Percentiles rank a stretch among this genome's conserved stretches.
Evolutionary conservation across 2,113 vertebrate species (phyloP).

Genomic region (Corythornis vintsioides): DNA sequence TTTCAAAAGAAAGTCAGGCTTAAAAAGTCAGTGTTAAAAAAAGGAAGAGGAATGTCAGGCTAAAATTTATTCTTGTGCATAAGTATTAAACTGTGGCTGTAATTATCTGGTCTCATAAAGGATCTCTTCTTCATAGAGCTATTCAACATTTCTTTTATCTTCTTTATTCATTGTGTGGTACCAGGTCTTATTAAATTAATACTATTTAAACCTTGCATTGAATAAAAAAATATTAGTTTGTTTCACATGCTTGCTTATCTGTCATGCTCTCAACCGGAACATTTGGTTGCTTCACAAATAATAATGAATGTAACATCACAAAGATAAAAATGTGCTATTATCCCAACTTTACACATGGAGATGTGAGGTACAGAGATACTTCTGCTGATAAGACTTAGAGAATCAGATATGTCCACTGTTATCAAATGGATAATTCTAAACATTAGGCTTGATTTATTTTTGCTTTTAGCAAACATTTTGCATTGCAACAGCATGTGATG

Average conservation of each 20-base stretch:
- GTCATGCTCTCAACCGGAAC: neutral
- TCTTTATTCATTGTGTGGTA: conserved; percentile 19
- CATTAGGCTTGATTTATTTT: neutral
- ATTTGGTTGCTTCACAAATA: conserved; percentile 18
- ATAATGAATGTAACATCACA: conserved; percentile 29
- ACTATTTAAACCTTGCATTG: conserved; percentile 33
- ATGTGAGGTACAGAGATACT: neutral
- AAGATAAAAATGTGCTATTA: conserved; percentile 12
- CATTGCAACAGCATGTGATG: neutral
- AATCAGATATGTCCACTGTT: neutral
- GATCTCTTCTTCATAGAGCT: conserved; percentile 11
- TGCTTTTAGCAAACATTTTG: neutral
- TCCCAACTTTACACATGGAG: neutral
- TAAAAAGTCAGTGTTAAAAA: neutral
- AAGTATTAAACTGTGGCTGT: conserved; percentile 14
- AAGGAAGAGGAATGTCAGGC: neutral
- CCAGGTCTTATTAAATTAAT: conserved; percentile 40
- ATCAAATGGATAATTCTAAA: conserved; percentile 16
- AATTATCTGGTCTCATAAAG: conserved; percentile 27
- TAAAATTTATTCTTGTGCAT: neutral
- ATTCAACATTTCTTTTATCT: conserved; percentile 41
- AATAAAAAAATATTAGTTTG: conserved; percentile 53
- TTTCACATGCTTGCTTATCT: conserved; percentile 37
- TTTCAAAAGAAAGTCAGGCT: neutral
- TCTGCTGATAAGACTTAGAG: neutral